Conservation (phyloP, 1,140 invertebrate genomes). For the Parapsyche elsis region DNA sequence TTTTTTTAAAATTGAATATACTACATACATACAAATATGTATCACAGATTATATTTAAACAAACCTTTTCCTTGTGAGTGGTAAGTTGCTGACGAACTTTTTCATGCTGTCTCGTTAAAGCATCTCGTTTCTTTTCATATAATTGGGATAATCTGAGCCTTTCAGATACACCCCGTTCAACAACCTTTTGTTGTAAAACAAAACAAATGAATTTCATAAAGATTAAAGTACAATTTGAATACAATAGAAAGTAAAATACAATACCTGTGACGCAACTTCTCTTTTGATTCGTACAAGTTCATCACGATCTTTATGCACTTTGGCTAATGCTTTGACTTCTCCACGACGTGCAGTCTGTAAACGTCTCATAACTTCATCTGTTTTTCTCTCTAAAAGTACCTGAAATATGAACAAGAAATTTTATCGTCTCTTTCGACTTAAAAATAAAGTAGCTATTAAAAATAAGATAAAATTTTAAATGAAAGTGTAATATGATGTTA, state of each 20-base stretch:
- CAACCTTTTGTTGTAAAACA: slow-evolving; percentile 67
- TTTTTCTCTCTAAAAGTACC: slow-evolving; percentile 79
- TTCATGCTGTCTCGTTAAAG: slow-evolving; percentile 82
- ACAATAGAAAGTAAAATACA: not conserved
- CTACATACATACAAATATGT: not conserved
- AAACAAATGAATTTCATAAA: too few species aligned
- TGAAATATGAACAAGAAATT: slow-evolving; percentile 55
- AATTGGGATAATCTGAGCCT: slow-evolving; percentile 78
- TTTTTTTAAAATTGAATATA: not conserved
- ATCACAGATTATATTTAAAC: not conserved
- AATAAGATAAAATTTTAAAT: slow-evolving; percentile 24
- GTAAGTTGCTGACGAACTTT: slow-evolving; percentile 75
- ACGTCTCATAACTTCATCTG: slow-evolving; percentile 84
- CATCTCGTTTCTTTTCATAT: slow-evolving; percentile 80
- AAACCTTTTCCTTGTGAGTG: slow-evolving; percentile 78
- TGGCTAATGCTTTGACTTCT: slow-evolving; percentile 80
- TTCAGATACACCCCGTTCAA: slow-evolving; percentile 85
- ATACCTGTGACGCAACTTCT: slow-evolving; percentile 65
- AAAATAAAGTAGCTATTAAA: slow-evolving; percentile 16
- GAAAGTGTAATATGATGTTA: slow-evolving; percentile 44
- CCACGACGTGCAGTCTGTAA: slow-evolving; percentile 84
- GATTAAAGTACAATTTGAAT: not conserved
- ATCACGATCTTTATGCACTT: slow-evolving; percentile 77
- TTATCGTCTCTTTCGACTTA: not conserved
- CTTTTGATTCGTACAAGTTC: slow-evolving; percentile 81